These are phyloP conservation scores for Lithobates pipiens DNA, from an alignment of 2,797 vertebrate species.

Conservation along the genomic window DNA sequence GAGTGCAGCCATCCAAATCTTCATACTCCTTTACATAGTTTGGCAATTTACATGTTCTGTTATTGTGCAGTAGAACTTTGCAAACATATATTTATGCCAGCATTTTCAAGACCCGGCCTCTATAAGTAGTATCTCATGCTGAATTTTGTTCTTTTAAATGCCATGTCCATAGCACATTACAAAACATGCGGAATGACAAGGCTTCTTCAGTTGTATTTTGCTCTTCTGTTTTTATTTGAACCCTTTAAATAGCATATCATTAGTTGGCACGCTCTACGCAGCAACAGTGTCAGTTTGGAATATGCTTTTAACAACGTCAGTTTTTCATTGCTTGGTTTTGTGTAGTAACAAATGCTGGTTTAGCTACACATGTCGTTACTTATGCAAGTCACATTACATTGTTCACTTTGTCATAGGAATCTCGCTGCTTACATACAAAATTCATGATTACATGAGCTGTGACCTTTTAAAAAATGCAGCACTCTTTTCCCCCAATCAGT, in stretches of 20 bases:
- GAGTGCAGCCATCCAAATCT: too few relatives aligned
- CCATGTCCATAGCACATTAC: background rate
- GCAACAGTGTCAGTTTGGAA: background rate
- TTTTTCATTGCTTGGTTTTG: background rate
- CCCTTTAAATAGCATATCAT: background rate
- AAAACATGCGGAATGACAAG: background rate
- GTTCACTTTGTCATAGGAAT: slow-evolving; percentile 63
- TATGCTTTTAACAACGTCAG: background rate
- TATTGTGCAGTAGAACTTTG: too few relatives aligned
- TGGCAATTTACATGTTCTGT: too few relatives aligned
- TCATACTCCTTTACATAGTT: too few relatives aligned
- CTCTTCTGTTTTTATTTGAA: background rate
- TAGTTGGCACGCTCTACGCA: background rate
- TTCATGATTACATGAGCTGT: slow-evolving; percentile 65
- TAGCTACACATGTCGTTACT: slow-evolving; percentile 46
- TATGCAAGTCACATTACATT: slow-evolving; percentile 61
- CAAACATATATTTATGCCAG: too few relatives aligned
- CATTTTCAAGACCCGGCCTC: too few relatives aligned
- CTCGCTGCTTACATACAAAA: slow-evolving; percentile 65
- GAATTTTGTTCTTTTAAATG: background rate
- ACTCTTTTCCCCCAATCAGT: slow-evolving; percentile 53
- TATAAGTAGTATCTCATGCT: background rate
- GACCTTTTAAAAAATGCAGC: slow-evolving; percentile 65
- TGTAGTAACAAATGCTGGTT: slow-evolving; percentile 33
- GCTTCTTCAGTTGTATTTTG: too few relatives aligned